Base-by-base conservation (phyloP, 1,140 invertebrate species). In the Macrostomum lignano region DNA sequence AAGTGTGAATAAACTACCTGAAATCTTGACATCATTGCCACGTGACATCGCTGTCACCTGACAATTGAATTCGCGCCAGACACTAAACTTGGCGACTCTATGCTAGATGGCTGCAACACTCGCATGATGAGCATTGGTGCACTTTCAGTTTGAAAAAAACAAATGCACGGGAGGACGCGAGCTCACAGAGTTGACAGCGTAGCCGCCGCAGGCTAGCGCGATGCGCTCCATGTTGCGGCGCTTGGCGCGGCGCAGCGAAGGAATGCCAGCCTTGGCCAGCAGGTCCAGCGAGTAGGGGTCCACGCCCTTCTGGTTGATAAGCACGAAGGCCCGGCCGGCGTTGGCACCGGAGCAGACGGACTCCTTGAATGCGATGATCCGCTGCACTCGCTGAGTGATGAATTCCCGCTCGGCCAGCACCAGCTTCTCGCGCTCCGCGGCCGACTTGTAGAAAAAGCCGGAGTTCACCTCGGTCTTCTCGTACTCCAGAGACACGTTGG, bases 261-360 rank as follows among this genome's bases (percentile, higher is more conserved):
- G 65, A 42, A 98, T 98, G 7, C 65, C 81, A 61, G 91, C 81
- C 46, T 82, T 82, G 3, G 88, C 86, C 22, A 99, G 55, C 52
- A 82, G 68, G 52, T 98, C 88, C 33, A 98, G 59, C 9, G 84
- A 91, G 46, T 82, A 67, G 9, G 91, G 88, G 55, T 99, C 91
- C 48, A 99, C 91, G 30, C 91, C 88, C 59, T 98, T 94, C 53
- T 96, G 88, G 56, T 98, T 98, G 48, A 98, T 84, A 1, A 98
- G 65, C 7, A 94, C 81, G 56, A 98, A 96, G 2, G 57, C 65
- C 43, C 74, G 69, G 21, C 47, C 35, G 35, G 51, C 42, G 29
- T 49, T 37, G 20, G 39, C 47, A 35, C 42, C 50, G 21, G 48
- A 50, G 52, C 86, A 94, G 0, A 94, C 55, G 49, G 82, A 70